These are phyloP conservation scores for Leptinotarsa tumamoca DNA, from an alignment of 2,888 invertebrate genomes.

Conservation along the genomic window DNA sequence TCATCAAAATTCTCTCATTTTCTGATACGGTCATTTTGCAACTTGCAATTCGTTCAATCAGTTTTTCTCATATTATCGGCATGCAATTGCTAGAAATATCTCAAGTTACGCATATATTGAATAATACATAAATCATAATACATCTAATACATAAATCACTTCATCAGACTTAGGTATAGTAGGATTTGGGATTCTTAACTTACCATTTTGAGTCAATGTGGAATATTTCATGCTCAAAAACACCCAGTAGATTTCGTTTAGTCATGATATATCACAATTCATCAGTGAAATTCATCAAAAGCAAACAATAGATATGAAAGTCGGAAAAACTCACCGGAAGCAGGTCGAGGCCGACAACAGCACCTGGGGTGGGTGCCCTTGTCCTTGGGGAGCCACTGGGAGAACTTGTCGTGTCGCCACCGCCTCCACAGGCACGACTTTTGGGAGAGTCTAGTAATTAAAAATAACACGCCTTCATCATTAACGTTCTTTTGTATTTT, in stretches of 20 bases:
- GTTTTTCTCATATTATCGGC: too few relatives aligned
- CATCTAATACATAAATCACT: too few relatives aligned
- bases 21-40: too few relatives aligned
- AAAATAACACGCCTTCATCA: conserved; percentile 25
- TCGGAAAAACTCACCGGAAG: conserved; percentile 61
- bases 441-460: conserved; percentile 67
- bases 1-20: too few relatives aligned
- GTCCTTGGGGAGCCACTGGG: conserved; percentile 67
- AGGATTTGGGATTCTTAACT: not conserved
- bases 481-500: not conserved
- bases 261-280: too few relatives aligned
- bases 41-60: too few relatives aligned
- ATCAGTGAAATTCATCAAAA: not conserved
- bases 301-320: conserved; percentile 10
- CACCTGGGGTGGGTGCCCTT: conserved; percentile 63
- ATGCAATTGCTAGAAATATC: too few relatives aligned
- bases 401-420: conserved; percentile 63
- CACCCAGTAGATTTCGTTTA: too few relatives aligned
- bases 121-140: too few relatives aligned
- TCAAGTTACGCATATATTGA: too few relatives aligned
- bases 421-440: conserved; percentile 63
- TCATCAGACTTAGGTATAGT: too few relatives aligned
- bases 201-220: not conserved
- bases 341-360: conserved; percentile 65
- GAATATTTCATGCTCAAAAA: too few relatives aligned